These are phyloP conservation scores for Cariama cristata DNA, from an alignment of 2,113 vertebrate genomes.

Conservation along the genomic window DNA sequence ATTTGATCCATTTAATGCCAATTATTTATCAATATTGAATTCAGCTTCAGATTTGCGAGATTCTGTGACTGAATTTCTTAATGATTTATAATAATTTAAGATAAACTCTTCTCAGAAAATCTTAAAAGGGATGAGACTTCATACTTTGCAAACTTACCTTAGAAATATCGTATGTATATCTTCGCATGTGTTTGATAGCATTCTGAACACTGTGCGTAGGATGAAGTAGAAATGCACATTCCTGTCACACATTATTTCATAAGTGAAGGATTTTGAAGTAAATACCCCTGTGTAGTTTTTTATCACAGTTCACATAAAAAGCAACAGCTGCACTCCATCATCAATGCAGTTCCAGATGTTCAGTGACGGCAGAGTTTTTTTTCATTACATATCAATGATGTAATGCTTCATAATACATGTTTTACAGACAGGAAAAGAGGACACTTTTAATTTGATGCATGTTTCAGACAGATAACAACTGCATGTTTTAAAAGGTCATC, in stretches of 20 bases:
- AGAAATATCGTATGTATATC: background rate
- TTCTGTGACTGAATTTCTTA: background rate
- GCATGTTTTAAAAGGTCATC: background rate
- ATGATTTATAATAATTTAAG: background rate
- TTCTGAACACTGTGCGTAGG: background rate
- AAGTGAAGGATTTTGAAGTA: background rate
- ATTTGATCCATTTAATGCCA: background rate
- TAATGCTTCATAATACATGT: background rate
- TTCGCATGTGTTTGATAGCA: background rate
- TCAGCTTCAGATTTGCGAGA: background rate
- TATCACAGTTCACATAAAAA: background rate
- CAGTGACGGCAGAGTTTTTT: background rate
- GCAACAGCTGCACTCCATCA: background rate
- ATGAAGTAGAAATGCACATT: background rate
- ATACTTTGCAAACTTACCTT: background rate
- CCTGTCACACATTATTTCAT: background rate
- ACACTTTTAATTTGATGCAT: background rate
- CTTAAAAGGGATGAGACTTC: background rate
- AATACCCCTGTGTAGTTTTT: background rate
- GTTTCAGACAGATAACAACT: background rate
- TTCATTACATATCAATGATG: conserved; percentile 10
- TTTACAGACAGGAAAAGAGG: background rate
- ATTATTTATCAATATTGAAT: background rate
- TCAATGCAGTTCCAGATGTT: conserved; percentile 15
- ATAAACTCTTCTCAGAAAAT: background rate